Evolutionary conservation across 2,113 vertebrate genomes (phyloP), one percentile per base, ranked within the genome.

Genomic region (Sylvia atricapilla): DNA sequence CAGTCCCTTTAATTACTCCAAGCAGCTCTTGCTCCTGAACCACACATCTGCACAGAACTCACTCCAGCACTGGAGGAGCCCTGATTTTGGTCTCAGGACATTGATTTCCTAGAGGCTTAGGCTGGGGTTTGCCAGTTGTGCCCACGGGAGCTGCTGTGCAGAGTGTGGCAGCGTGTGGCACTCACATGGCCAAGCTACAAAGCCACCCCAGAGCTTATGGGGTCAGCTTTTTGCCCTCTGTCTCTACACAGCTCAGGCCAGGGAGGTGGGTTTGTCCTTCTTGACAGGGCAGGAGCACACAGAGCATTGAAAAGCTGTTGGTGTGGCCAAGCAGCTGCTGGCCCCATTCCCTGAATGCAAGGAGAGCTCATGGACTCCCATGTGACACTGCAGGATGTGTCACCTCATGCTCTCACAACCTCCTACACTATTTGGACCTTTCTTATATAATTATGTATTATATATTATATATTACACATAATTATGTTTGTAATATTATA

Each of bases 1-100:
- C 17, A 0, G 12, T 60, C 7, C 31, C 55, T 16, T 11, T 9
- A 13, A 8, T 16, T 25, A 5, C 31, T 47, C 24, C 3, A n/a
- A 43, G 43, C 59, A 81, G 49, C 25, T 50, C 15, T 21, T 63
- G 17, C 46, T 77, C 50, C 74, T 58, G n/a, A 25, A 2, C 50
- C 22, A 19, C 13, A 27, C 10, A 58, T 9, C 37, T 21, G 1
- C 70, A 37, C 24, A 37, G 9, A 15, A 53, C 1, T 28, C 27
- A 16, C 46, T 31, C 31, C 27, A 30, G 37, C 28, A 1, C 3
- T n/a, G 17, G 41, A 12, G 27, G 30, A 22, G 13, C 7, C 23
- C 60, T 4, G 27, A 18, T 9, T 28, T 12, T 50, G 55, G 31
- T 16, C 44, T 50, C 44, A 59, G 66, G 21, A 33, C 22, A 3